These are phyloP conservation scores for Leucopsar rothschildi DNA, from an alignment of 2,113 vertebrate species.

Conservation along the genomic window DNA sequence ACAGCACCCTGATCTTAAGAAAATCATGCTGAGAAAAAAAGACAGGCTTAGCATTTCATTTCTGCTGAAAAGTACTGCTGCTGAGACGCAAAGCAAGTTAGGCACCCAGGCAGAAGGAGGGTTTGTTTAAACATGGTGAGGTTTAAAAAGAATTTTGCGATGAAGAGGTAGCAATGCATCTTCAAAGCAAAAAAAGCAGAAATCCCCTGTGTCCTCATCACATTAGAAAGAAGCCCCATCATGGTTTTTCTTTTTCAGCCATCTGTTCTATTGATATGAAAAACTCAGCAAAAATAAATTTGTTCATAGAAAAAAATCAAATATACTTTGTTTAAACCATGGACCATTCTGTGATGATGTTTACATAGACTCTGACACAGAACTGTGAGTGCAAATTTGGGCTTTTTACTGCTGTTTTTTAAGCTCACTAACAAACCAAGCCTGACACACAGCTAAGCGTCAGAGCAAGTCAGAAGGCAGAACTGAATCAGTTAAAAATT, in stretches of 20 bases:
- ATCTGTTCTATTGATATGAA: background rate
- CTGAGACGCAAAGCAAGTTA: background rate
- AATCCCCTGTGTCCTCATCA: background rate
- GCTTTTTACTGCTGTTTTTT: background rate
- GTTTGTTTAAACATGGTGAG: background rate
- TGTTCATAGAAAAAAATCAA: background rate
- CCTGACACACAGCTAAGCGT: background rate
- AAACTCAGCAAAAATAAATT: background rate
- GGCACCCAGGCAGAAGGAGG: background rate
- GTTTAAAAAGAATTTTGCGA: background rate
- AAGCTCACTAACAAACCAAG: background rate
- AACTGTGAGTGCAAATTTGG: background rate
- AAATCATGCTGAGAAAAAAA: background rate
- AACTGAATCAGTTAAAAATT: conserved; percentile 8
- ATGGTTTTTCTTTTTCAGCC: background rate
- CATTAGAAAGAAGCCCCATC: background rate
- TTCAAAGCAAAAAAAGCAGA: background rate
- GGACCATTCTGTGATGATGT: background rate
- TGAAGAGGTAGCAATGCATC: background rate
- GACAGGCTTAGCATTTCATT: background rate
- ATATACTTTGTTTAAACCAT: background rate
- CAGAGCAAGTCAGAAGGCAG: background rate
- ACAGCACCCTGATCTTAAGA: background rate
- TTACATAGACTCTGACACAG: background rate
- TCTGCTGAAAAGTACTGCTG: background rate